Conservation (phyloP, 2,888 invertebrate species). For the Caenorhabditis becei region DNA sequence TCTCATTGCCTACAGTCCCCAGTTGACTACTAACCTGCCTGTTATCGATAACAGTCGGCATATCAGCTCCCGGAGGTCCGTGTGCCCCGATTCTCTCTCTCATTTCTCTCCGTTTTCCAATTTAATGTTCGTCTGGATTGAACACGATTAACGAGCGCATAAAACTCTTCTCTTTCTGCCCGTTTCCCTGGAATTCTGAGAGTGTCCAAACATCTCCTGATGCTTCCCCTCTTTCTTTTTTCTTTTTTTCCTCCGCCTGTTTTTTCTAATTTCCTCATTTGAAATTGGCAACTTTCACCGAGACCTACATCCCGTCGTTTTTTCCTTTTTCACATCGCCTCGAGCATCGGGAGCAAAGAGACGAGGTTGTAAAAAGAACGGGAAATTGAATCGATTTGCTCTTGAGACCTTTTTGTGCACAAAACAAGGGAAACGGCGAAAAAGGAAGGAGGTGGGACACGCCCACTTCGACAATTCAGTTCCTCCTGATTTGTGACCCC, state of each 20-base stretch:
- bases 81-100: background rate
- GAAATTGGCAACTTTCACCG: background rate
- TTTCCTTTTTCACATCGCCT: constrained; percentile 32
- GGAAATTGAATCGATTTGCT: constrained; percentile 53
- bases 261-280: constrained; percentile 39
- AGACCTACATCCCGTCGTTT: constrained; percentile 4
- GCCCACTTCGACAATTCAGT: constrained; percentile 26
- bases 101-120: constrained; percentile 15
- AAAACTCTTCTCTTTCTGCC: constrained; percentile 24
- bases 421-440: constrained; percentile 24
- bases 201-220: constrained; percentile 48
- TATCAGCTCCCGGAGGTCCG: background rate
- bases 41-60: background rate
- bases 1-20: background rate
- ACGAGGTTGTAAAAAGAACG: constrained; percentile 25
- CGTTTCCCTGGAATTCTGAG: constrained; percentile 10
- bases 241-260: background rate
- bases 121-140: constrained; percentile 55
- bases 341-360: constrained; percentile 15
- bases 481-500: constrained; percentile 25
- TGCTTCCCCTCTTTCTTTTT: constrained; percentile 8
- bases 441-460: constrained; percentile 20
- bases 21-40: background rate
- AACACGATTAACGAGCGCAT: constrained; percentile 53
- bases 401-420: constrained; percentile 37